A percentile compares a stretch with the other conserved stretches of the same genome.
Conservation (phyloP, 1,140 invertebrate genomes). For the Rhyacophila brunnea region DNA sequence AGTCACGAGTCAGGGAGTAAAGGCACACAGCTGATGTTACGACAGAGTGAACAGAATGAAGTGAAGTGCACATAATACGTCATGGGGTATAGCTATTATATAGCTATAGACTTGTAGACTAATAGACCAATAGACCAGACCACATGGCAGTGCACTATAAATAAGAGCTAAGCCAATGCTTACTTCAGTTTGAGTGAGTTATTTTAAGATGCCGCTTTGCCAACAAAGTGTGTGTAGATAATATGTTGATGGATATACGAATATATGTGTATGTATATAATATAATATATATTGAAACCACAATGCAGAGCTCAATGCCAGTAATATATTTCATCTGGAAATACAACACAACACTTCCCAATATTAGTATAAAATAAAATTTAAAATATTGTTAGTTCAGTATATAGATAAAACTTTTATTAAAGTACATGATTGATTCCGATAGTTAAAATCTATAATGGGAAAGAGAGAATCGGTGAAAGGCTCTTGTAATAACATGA, state of each 20-base stretch:
- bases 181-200: constrained; percentile 26
- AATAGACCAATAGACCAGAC: too few species aligned
- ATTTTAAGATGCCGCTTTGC: constrained; percentile 25
- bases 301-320: constrained; percentile 56
- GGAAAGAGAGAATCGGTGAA: constrained; percentile 43
- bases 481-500: constrained; percentile 53
- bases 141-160: constrained; percentile 17
- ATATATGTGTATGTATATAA: too few species aligned
- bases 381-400: constrained; percentile 58
- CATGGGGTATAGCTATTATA: too few species aligned
- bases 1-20: too few species aligned
- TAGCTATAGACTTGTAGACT: too few species aligned
- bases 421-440: constrained; percentile 56
- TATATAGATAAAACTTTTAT: constrained; percentile 56
- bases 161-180: constrained; percentile 25
- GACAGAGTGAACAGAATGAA: too few species aligned
- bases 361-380: constrained; percentile 59
- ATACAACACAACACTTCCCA: constrained; percentile 57
- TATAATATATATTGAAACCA: constrained; percentile 53
- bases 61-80: too few species aligned
- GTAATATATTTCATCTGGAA: constrained; percentile 55
- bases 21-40: too few species aligned
- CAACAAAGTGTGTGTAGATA: background rate
- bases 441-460: constrained; percentile 54
- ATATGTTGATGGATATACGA: background rate